A percentile compares a stretch with the other conserved stretches of the same genome.
These are phyloP conservation scores for Catostomus latipinnis DNA, from an alignment of 2,797 vertebrate genomes.

Conservation along the genomic window DNA sequence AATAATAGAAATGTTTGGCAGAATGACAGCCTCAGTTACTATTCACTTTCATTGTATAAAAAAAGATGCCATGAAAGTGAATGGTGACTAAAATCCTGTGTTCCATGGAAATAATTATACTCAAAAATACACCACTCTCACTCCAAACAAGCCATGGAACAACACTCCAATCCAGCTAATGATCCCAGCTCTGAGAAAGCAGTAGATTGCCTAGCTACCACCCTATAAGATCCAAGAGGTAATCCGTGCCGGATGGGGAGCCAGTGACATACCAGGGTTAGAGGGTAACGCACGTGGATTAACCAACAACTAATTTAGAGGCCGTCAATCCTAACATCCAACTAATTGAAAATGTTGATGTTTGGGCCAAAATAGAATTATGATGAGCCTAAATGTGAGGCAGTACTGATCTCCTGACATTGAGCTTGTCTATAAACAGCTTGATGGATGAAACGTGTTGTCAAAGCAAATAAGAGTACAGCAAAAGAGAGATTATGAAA, in stretches of 20 bases:
- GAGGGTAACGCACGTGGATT: constrained; percentile 40
- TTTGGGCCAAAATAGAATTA: constrained; percentile 30
- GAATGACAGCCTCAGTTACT: too few species aligned
- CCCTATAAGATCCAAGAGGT: constrained; percentile 10
- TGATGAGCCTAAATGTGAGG: constrained; percentile 16
- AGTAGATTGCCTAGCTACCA: constrained; percentile 21
- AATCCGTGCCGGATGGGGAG: constrained; percentile 36
- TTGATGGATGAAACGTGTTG: constrained; percentile 39
- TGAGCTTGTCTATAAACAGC: constrained; percentile 43
- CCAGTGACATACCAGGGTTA: constrained; percentile 27
- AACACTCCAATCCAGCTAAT: constrained; percentile 49
- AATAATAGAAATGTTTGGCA: too few species aligned
- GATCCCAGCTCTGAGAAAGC: constrained; percentile 47
- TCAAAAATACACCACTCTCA: background rate
- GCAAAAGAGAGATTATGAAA: constrained; percentile 15
- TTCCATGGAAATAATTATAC: too few species aligned
- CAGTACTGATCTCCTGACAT: constrained; percentile 37
- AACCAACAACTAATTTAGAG: constrained; percentile 49
- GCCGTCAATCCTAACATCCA: constrained; percentile 15
- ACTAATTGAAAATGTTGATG: constrained; percentile 52
- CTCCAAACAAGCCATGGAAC: constrained; percentile 11
- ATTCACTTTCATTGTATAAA: too few species aligned
- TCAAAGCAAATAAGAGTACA: constrained; percentile 29
- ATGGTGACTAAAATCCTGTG: too few species aligned
- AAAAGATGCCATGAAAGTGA: too few species aligned